Base-by-base conservation (phyloP, 2,113 vertebrate genomes). In the Ariopsis seemanni region DNA sequence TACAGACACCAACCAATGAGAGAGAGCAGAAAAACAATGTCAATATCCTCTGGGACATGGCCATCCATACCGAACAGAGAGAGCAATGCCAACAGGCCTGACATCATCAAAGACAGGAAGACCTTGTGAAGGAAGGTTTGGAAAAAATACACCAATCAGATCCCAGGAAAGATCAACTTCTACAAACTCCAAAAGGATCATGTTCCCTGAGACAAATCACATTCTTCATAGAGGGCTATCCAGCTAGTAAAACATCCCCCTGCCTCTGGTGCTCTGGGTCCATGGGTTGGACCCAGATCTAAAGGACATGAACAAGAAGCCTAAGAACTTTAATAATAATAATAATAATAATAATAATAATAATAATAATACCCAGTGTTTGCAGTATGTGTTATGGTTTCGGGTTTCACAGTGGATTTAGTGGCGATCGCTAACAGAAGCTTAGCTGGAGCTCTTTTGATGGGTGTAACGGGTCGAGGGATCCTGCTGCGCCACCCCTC, bases 401-500 rank as follows among this genome's bases (percentile, higher is more conserved):
- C 92, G 75, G 92, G 93, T 0, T 90, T 93, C 79, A 83, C 71
- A 71, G 77, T 48, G 72, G 87, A 84, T 1, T 86, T 89, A 55
- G 86, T 0, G 0, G 93, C 88, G 82, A 85, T 85, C 20, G 93
- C 90, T 0, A 87, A 52, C 65, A 87, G 92, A 0, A 87, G 79
- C 0, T 84, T 84, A 27, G 85, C 90, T 27, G 93, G 82, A 0
- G 72, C 82, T 17, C 88, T 94, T 86, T 94, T 96, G 53, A 94
- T 77, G 0, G 95, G 94, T 0, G 93, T 92, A 50, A 97, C 89
- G 1, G 97, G 98, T 25, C 97, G 95, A 80, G 98, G 98, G 88
- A 99, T 98, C 87, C 96, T 95, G 93, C 98, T 99, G 89, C 92
- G 92, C 89, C 93, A 90, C 87, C 93, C 93, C 42, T 88, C 67